Evolutionary conservation across 2,113 vertebrate species (phyloP).

Genomic region (Stictonetta naevosa): DNA sequence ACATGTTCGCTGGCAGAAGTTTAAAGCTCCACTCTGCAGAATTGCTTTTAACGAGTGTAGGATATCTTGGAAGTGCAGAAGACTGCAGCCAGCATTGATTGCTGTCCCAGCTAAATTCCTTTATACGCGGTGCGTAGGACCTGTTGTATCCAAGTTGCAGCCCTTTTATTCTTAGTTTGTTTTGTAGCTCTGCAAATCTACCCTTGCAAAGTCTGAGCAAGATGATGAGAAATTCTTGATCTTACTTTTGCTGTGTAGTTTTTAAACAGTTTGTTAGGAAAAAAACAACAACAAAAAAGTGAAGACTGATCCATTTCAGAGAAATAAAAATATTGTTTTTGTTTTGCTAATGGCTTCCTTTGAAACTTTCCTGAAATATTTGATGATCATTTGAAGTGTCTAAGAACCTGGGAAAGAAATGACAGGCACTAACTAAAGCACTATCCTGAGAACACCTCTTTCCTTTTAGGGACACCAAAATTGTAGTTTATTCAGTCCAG

Average conservation of each 20-base stretch:
- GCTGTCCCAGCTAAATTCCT: not conserved
- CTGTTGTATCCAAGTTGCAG: not conserved
- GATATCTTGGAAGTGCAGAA: not conserved
- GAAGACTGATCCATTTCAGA: not conserved
- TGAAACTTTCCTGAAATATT: not conserved
- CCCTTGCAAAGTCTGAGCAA: not conserved
- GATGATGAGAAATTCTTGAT: not conserved
- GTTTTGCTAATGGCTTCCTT: not conserved
- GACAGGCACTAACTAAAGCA: not conserved
- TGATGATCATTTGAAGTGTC: not conserved
- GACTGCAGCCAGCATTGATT: not conserved
- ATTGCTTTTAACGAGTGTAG: not conserved
- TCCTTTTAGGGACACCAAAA: not conserved
- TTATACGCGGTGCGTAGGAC: not conserved
- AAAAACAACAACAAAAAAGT: not conserved
- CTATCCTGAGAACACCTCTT: not conserved
- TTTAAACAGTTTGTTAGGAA: not conserved
- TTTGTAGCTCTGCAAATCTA: not conserved
- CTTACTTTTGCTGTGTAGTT: not conserved
- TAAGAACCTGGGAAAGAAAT: not conserved
- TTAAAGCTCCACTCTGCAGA: not conserved
- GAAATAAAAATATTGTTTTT: not conserved
- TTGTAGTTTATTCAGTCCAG: not conserved
- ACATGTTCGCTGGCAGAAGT: not conserved
- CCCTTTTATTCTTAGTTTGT: not conserved